phyloP scores from a whole-genome alignment of 2,113 vertebrate genomes.

The Amia ocellicauda region DNA sequence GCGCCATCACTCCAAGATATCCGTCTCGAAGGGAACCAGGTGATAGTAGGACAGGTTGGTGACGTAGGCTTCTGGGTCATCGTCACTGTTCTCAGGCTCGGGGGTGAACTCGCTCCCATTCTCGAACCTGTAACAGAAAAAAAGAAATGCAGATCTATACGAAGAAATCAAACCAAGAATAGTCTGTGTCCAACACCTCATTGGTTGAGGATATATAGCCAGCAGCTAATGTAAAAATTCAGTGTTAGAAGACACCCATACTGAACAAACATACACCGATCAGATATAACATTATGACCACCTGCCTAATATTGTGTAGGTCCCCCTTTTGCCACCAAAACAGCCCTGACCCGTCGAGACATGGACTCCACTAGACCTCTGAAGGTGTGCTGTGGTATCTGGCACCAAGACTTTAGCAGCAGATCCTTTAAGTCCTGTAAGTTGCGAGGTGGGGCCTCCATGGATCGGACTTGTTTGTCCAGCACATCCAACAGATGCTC shows the following conservation, averaged over 20 bases:
- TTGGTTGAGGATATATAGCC: slow-evolving; percentile 16
- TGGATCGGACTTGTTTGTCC: too few species aligned
- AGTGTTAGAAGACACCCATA: slow-evolving; percentile 39
- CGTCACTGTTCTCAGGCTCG: slow-evolving; percentile 74
- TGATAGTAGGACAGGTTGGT: slow-evolving; percentile 97
- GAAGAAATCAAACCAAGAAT: neutral
- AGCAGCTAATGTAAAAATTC: slow-evolving; percentile 33
- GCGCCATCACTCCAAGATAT: slow-evolving; percentile 85
- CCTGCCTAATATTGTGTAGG: too few species aligned
- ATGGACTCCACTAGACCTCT: too few species aligned
- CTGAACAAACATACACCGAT: slow-evolving; percentile 63
- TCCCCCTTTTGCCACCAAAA: too few species aligned
- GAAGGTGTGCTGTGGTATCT: too few species aligned
- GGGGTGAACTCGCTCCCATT: slow-evolving; percentile 75
- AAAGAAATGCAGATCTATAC: slow-evolving; percentile 10
- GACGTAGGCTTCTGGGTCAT: slow-evolving; percentile 86
- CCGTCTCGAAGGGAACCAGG: slow-evolving; percentile 92
- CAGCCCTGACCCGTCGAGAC: too few species aligned
- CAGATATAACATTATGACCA: too few species aligned
- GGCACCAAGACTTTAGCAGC: too few species aligned
- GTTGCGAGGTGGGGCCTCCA: too few species aligned
- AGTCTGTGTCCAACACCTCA: neutral
- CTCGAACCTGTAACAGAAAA: slow-evolving; percentile 71
- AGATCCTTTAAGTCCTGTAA: too few species aligned
- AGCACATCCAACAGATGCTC: too few species aligned